Evolutionary conservation across 2,797 vertebrate species (phyloP).

Genomic region (Peromyscus nudipes): DNA sequence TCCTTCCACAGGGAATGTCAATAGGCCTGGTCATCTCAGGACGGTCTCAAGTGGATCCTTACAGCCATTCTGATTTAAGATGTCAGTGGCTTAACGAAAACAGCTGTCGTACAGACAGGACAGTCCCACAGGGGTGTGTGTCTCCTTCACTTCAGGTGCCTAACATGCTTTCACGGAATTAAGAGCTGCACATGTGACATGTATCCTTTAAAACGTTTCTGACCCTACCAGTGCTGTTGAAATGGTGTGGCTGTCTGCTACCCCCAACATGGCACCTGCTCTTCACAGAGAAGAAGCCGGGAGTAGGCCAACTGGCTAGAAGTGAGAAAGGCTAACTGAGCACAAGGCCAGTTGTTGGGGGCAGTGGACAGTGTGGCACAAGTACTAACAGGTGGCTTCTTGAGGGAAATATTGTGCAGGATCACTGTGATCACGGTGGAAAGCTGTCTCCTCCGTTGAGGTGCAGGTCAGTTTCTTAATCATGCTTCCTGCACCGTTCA

Average conservation of each 20-base stretch:
- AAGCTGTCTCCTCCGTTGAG: background rate
- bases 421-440: background rate
- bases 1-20: background rate
- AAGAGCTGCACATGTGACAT: too few species aligned
- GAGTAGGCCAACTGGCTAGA: background rate
- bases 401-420: background rate
- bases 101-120: background rate
- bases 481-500: background rate
- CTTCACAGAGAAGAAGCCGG: background rate
- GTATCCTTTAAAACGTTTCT: background rate
- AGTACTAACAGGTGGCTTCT: background rate
- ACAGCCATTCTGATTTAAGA: background rate
- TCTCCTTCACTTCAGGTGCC: background rate
- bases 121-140: background rate
- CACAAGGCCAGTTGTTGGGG: background rate
- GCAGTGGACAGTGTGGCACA: rapidly evolving
- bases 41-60: background rate
- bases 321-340: background rate
- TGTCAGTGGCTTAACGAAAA: background rate
- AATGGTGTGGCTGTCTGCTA: background rate
- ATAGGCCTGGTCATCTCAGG: background rate
- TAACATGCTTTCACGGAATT: background rate
- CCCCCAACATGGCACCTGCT: background rate
- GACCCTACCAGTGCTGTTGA: background rate
- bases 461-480: background rate